Base-by-base conservation (phyloP, 2,113 vertebrate genomes). In the Antidorcas marsupialis region DNA sequence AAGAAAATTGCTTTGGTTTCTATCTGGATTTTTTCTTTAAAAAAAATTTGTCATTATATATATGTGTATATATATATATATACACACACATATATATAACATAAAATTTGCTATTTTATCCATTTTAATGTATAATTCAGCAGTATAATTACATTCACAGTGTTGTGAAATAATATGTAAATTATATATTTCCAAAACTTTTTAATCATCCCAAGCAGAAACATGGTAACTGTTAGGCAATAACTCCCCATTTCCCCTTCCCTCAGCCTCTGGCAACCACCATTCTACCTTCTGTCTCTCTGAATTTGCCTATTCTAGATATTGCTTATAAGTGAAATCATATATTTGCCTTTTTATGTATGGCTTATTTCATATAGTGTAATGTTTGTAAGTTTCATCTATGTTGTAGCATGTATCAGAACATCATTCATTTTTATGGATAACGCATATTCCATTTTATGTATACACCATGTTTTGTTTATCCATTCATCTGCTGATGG, bases 81-180 rank as follows among this genome's bases (percentile, higher is more conserved):
- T 5, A 39, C 39, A 33, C 62, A n/a, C 3, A n/a, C 0, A 19
- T 5, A 36, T 23, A n/a, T 47, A 47, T 47, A 81, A 12, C 2
- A 60, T 27, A 93, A 93, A 36, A 82, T 55, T 71, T 81, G 3
- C 59, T 14, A 47, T 93, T 95, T 86, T 89, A 21, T 45, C 17
- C 30, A 67, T 52, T 59, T 52, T 36, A 50, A 39, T 52, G 2
- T 71, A 74, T 3, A 55, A 53, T 30, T 60, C 43, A 45, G 28
- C 67, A 86, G 1, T 39, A 86, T 79, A 23, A 52, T 39, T 57
- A 14, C 4, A 60, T 74, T 87, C 60, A 64, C 15, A 55, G 4
- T 55, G 12, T 82, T 87, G 13, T 76, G 53, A 3, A 87, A 25
- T 19, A 85, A 45, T 7, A 25, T 7, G 4, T 79, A 50, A 1